Evolutionary conservation across 2,113 vertebrate species (phyloP), one percentile per base, ranked within the genome.

Genomic region (Saguinus midas): DNA sequence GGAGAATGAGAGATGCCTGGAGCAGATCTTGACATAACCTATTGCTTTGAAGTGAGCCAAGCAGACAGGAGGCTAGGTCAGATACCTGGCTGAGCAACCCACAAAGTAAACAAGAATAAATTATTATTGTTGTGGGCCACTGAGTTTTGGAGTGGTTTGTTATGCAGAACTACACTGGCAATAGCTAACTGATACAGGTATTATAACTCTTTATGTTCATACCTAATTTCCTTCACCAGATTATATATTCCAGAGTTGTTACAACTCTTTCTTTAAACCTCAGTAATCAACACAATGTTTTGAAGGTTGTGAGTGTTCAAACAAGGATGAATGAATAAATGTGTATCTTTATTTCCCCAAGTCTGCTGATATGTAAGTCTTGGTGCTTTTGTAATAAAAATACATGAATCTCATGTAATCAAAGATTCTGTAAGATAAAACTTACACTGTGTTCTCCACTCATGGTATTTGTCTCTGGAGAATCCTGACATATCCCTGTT

Each of bases 381-480:
- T 73, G 35, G 18, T 85, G 4, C 18, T 68, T 58, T 86, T 79
- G 12, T 20, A 92, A 58, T 88, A 78, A 93, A 83, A 85, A 35
- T 40, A 64, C 27, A 95, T 6, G 11, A 66, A 52, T 79, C 29
- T 68, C 58, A 50, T 32, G 18, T 21, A 96, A 85, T 58, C 37
- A 80, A 91, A 94, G 35, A 57, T 37, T 87, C 35, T 92, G 21
- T 85, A 40, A 45, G 72, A 83, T 70, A 89, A 91, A 97, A 96
- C 52, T 97, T 89, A 82, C 52, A 45, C 35, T 96, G 45, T 75
- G 64, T 82, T 96, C 66, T 90, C 13, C 66, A 94, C 66, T 8
- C 5, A 37, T 96, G 27, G 50, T 95, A 32, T 97, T 95, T 96
- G 20, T 35, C 25, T 87, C 66, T 73, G 29, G 81, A 91, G 58